Base-by-base conservation (phyloP, 1,140 invertebrate species). In the Drosophila hydei region DNA sequence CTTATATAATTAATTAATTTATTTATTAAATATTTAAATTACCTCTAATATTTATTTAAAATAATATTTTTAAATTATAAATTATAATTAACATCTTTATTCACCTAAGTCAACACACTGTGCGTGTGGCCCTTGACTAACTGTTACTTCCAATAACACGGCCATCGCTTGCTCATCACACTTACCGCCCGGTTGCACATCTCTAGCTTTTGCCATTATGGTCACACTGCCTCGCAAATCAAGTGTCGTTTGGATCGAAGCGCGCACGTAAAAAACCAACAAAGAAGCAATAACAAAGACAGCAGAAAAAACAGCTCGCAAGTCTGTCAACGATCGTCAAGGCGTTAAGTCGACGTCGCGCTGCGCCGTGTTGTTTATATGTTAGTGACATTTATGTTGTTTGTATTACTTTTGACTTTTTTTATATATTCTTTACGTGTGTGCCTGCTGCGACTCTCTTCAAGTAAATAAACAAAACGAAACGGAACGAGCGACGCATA, bases 301-400 rank as follows among this genome's bases (percentile, higher is more conserved):
- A 27, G 30, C 23, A 14, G 14, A 43, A 19, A 45, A 51, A 52
- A 27, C 42, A 38, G 14, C 43, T 59, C 63, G 33, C 45, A 67
- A 67, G 64, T 67, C 55, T 67, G 64, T 67, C 33, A 68, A 68
- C 65, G 56, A 25, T 61, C 56, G 65, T 48, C 65, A 68, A 68
- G 60, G 65, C 56, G 65, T 68, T 27, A 60, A 68, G 65, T 61
- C 30, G 27, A 11, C 38, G n/a, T 45, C 42, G 42, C 56, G 56
- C 42, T 30, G 14, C 18, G 55, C 25, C 21, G 30, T 21, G 16
- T 51, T 21, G 27, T 47, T 54, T 36, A 21, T 30, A 7, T 42
- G 7, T 9, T 40, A 16, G 30, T 12, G 45, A 30, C 6, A 59
- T 59, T 67, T 43, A 40, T 19, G 21, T 33, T n/a, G 36, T 30